Conservation (phyloP, 2,113 vertebrate species). For the Recurvirostra avosetta region DNA sequence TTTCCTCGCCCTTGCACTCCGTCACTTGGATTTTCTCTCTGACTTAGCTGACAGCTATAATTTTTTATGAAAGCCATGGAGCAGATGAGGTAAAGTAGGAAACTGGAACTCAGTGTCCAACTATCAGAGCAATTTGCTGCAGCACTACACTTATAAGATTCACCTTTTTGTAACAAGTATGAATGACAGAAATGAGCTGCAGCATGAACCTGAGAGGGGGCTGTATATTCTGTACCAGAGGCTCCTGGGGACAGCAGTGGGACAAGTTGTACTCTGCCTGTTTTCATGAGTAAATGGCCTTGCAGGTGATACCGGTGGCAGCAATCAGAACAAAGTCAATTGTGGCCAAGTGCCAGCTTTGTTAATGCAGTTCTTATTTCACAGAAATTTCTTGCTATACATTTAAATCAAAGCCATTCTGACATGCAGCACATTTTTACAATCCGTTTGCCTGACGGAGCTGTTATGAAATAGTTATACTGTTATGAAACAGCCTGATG, state of each 20-base stretch:
- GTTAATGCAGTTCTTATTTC: background rate
- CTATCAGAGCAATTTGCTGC: background rate
- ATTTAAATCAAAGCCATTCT: background rate
- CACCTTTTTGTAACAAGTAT: background rate
- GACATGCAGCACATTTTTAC: background rate
- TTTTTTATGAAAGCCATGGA: background rate
- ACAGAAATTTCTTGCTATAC: background rate
- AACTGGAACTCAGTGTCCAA: background rate
- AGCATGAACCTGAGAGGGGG: background rate
- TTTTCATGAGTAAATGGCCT: background rate
- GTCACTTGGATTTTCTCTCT: background rate
- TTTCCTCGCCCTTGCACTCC: background rate
- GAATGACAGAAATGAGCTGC: background rate
- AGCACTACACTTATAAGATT: background rate
- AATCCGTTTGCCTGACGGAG: background rate
- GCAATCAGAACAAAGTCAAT: background rate
- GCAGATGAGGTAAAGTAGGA: background rate
- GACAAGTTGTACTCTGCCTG: background rate
- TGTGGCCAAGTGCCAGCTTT: background rate
- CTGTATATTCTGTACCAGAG: background rate
- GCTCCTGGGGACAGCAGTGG: background rate
- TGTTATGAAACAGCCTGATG: background rate
- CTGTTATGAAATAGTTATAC: background rate
- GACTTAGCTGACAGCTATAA: background rate
- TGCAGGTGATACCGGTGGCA: background rate